Base-by-base conservation (phyloP, 1,140 invertebrate genomes). In the Solen grandis region DNA sequence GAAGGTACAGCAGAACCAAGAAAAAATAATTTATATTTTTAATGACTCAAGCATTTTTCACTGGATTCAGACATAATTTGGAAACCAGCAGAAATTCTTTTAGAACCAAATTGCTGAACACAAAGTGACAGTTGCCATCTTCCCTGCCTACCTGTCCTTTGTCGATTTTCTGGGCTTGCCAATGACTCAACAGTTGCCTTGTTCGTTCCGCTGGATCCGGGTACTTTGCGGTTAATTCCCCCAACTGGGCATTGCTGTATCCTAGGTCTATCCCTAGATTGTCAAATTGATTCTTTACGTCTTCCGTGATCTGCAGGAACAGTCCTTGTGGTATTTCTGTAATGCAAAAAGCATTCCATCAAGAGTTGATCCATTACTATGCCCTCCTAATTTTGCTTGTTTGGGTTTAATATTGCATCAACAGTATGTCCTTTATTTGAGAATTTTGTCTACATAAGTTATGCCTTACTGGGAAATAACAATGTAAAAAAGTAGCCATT, bases 211-310 rank as follows among this genome's bases (percentile, higher is more conserved):
- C 50, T 1, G 27, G 8, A 5, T 70, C 68, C 19, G 46, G 31
- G 14, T 55, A 46, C 52, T 70, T 13, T 10, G 29, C 41, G 1
- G 4, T 1, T 27, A 55, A 70, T 46, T 22, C 0, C 1, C 5
- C 52, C 16, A 70, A 16, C 25, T 70, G 50, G 27, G 14, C 29
- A 70, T 70, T 65, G 1, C 3, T 2, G 14, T 54, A 22, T 8
- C 46, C 46, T 4, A 76, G 62, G 27, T 76, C 74, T 33, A 66
- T 66, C 8, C 31, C 60, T 16, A 76, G 13, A 41, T 76, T 27
- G 5, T 54, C 29, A 13, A 54, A 55, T 19, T 55, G 41, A 1
- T 36, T 33, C 19, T 38, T 76, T 0, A 65, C 38, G 27, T 76
- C 74, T 19, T 36, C 31, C 1, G 22, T 50, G 33, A 76, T 76